A percentile compares a stretch with the other conserved stretches of the same genome.
Evolutionary conservation across 2,113 vertebrate species (phyloP).

Genomic region (Trochalopteron elliotii): DNA sequence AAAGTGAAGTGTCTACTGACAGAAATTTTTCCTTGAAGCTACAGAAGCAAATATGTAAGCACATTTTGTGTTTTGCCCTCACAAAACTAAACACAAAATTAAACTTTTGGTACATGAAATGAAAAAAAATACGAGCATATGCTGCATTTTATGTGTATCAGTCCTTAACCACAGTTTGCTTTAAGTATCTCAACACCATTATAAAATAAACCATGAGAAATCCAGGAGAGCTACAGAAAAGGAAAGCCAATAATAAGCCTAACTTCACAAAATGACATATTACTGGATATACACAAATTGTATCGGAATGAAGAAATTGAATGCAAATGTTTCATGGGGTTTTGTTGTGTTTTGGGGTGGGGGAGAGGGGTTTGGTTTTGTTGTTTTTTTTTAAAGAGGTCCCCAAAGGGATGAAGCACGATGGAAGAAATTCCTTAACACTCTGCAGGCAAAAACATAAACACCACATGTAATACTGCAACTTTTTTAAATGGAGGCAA

Average conservation of each 20-base stretch:
- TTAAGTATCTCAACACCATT: neutral
- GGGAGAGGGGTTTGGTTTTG: fast-evolving
- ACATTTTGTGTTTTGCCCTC: neutral
- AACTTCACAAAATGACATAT: neutral
- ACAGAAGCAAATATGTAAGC: fast-evolving
- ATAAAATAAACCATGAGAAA: neutral
- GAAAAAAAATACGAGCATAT: neutral
- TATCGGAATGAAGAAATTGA: neutral
- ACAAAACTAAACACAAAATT: neutral
- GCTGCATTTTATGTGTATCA: neutral
- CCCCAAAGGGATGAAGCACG: neutral
- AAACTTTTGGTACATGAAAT: neutral
- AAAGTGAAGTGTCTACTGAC: neutral
- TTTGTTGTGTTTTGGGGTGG: neutral
- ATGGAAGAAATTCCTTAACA: slow-evolving; percentile 16
- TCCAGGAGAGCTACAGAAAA: neutral
- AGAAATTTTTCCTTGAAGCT: neutral
- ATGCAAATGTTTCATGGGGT: neutral
- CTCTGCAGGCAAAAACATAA: slow-evolving; percentile 7
- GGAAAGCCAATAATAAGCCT: neutral
- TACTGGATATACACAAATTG: neutral
- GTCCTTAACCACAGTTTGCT: neutral
- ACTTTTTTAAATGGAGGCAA: neutral
- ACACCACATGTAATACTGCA: slow-evolving; percentile 16
- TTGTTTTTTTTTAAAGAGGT: neutral